Evolutionary conservation across 1,140 invertebrate genomes (phyloP), one percentile per base, ranked within the genome.

Genomic region (Nymphalis io): DNA sequence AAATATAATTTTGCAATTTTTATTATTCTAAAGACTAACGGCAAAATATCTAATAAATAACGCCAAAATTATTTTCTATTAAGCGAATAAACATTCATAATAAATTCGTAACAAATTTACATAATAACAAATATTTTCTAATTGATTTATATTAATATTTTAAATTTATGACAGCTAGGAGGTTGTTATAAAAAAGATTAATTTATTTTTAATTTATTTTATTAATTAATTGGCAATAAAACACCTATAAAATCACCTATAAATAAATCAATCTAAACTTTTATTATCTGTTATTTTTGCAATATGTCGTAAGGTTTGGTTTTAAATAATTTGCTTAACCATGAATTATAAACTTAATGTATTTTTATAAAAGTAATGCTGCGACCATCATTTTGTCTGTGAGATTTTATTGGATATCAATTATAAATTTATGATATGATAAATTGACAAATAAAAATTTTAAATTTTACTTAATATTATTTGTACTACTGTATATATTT

Each of bases 171-270:
- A 10, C 44, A 48, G 1, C 44, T 6, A n/a, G 8, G 15, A 11
- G 6, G 6, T 44, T 3, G 6, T 44, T n/a, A 18, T 18, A 48
- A 48, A n/a, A 48, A n/a, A 15, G 8, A 48, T 48, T 3, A 51
- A 21, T 51, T 51, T 20, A 12, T 15, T 51, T 16, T 48, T 3
- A 51, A 21, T 51, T 51, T 20, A 12, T 15, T 51, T 16, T 21
- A 20, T 51, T 51, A 51, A 51, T 51, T 51, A 51, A 51, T 21
- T 51, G 46, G 18, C n/a, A 20, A 51, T 51, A 51, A 51, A 51
- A 51, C 46, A 20, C n/a, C n/a, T n/a, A n/a, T n/a, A n/a, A n/a
- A n/a, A 51, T 51, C 46, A 51, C 18, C 12, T 21, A 10, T 51
- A 51, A 51, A 51, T 51, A 51, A 11, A 51, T 51, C 20, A 11